Conservation (phyloP, 2,113 vertebrate species). For the Galeopterus variegatus region DNA sequence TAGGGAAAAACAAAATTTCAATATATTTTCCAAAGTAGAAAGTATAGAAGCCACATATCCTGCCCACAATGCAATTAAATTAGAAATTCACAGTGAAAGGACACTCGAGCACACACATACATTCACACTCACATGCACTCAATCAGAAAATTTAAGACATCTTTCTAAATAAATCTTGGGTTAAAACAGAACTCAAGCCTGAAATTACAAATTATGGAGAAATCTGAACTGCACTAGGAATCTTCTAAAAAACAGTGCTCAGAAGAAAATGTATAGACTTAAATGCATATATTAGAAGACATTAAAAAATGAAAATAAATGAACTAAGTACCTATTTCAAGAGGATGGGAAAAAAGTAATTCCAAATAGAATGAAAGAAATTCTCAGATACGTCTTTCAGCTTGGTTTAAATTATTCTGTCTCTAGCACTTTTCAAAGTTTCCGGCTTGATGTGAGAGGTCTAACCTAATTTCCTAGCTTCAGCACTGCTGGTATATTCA, state of each 20-base stretch:
- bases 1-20: background rate
- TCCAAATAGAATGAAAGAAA: background rate
- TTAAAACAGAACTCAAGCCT: background rate
- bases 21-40: background rate
- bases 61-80: background rate
- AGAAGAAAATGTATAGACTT: background rate
- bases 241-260: background rate
- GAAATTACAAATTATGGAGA: background rate
- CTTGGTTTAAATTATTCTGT: background rate
- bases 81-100: background rate
- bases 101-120: background rate
- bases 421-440: background rate
- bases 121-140: background rate
- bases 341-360: background rate
- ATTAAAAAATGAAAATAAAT: background rate
- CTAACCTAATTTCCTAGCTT: background rate
- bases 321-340: too few species aligned
- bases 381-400: background rate
- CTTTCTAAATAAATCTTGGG: background rate
- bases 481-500: background rate
- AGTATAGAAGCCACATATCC: background rate
- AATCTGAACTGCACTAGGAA: background rate
- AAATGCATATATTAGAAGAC: background rate
- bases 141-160: background rate
- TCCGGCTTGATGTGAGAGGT: background rate